Evolutionary conservation across 2,888 invertebrate genomes (phyloP).

Genomic region (Acanthosepion pharaonis): DNA sequence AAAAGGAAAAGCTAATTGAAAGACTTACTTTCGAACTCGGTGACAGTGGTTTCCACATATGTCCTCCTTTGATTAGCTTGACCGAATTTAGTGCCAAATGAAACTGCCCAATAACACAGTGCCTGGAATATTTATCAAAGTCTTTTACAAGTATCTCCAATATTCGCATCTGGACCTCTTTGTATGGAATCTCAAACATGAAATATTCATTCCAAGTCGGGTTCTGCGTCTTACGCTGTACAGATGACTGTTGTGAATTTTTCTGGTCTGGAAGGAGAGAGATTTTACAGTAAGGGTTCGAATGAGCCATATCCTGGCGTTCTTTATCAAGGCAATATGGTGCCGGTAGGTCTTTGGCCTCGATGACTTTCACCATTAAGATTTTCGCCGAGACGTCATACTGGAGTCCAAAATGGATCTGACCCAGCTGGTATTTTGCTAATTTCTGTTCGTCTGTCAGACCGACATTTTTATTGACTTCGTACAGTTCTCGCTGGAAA

Average conservation of each 20-base stretch:
- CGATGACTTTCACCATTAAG: slow-evolving; percentile 74
- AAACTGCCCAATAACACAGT: slow-evolving; percentile 75
- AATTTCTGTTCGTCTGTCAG: slow-evolving; percentile 73
- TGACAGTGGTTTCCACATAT: slow-evolving; percentile 75
- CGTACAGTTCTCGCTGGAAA: slow-evolving; percentile 73
- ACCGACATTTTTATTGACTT: slow-evolving; percentile 58
- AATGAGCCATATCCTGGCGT: slow-evolving; percentile 75
- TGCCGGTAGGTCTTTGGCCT: slow-evolving; percentile 74
- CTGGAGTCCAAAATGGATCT: slow-evolving; percentile 73
- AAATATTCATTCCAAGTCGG: slow-evolving; percentile 76
- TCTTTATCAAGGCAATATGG: slow-evolving; percentile 72
- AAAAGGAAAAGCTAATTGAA: not conserved
- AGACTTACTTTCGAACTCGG: slow-evolving; percentile 71
- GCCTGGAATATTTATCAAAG: slow-evolving; percentile 76
- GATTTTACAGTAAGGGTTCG: slow-evolving; percentile 75
- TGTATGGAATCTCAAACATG: slow-evolving; percentile 74
- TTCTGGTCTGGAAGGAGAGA: slow-evolving; percentile 75
- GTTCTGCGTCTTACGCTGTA: slow-evolving; percentile 75
- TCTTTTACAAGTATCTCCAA: slow-evolving; percentile 75
- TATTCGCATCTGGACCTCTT: slow-evolving; percentile 73
- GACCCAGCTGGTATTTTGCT: slow-evolving; percentile 70
- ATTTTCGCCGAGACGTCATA: slow-evolving; percentile 72
- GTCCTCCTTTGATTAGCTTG: slow-evolving; percentile 75
- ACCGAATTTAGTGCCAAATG: slow-evolving; percentile 73
- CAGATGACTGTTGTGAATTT: slow-evolving; percentile 75